Base-by-base conservation (phyloP, 64 coral and sea anemone genomes). In the Stylophora pistillata region DNA sequence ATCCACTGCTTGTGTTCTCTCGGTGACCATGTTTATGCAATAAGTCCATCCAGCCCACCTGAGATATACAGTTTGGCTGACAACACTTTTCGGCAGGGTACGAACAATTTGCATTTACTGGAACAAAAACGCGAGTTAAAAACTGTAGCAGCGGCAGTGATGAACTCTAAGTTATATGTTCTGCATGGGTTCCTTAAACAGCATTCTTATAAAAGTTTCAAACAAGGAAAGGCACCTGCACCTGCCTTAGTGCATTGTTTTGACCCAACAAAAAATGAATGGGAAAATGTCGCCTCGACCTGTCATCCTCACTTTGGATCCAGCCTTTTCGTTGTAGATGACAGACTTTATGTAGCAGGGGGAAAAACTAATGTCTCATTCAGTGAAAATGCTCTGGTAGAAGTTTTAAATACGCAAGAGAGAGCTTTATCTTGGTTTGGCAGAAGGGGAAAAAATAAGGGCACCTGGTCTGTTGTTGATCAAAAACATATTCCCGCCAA, bases 251-350 rank as follows among this genome's bases (percentile, higher is more conserved):
- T 64, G 9, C 31, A 82, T 47, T 64, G 58, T 21, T 65, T 82
- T 82, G 78, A 82, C 30, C 78, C 58, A 21, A 31, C 29, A 29
- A 37, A 1, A 0, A 63, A 81, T 81, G 30, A 9, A 77, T 77
- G 74, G 74, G 27, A 77, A 77, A 18, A 77, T 18, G 25, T 13
- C 2, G 47, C 74, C 14, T 56, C 76, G 29, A 55, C 54, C 2
- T 29, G 34, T 14, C 25, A 6, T 29, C 76, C 76, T 57, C 76
- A 78, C 76, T 78, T 56, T 78, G 53, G 20, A 57, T 78, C 76
- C 13, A 25, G 53, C 21, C 54, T 78, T 2, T 58, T 78, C 26
- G 76, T 78, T 0, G 54, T 56, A 7, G 56, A 30, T 28, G 56
- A 78, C 76, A 56, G n/a, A 20, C 76, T 78, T 1, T 78, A 57